These are phyloP conservation scores for Stegastes partitus DNA, from an alignment of 2,113 vertebrate species.

Conservation along the genomic window DNA sequence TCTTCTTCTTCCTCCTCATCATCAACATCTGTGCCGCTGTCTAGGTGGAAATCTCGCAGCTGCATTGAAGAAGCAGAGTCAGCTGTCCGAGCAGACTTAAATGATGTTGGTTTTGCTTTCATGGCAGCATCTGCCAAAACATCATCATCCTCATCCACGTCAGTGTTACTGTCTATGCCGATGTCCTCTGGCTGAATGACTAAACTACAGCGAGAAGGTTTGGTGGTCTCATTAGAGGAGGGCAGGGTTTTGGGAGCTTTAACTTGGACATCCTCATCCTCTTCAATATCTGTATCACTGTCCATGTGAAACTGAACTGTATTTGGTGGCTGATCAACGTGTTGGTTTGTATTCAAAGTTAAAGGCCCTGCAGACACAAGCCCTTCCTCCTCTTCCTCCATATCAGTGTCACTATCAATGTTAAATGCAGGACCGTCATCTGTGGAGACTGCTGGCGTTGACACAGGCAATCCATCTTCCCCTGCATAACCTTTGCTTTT, in stretches of 20 bases:
- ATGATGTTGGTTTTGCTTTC: conserved; percentile 17
- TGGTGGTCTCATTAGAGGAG: conserved; percentile 5
- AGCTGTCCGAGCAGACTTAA: conserved; percentile 26
- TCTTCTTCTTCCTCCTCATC: conserved; percentile 67
- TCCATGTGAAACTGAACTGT: conserved; percentile 69
- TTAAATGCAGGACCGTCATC: conserved; percentile 56
- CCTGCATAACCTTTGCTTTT: conserved; percentile 8
- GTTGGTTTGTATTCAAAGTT: conserved; percentile 14
- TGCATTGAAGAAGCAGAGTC: conserved; percentile 20
- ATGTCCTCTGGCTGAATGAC: conserved; percentile 44
- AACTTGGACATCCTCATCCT: conserved; percentile 33
- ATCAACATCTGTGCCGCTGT: conserved; percentile 83
- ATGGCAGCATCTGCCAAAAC: conserved; percentile 21
- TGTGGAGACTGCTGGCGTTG: conserved; percentile 3
- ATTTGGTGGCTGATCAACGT: conserved; percentile 29
- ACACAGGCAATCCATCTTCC: conserved; percentile 17
- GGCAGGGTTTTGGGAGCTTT: conserved; percentile 10
- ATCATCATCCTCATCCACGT: conserved; percentile 63
- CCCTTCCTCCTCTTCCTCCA: conserved; percentile 67
- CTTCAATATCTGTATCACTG: conserved; percentile 79
- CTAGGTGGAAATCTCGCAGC: conserved; percentile 56
- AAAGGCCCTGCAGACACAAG: conserved; percentile 12
- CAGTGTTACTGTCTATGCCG: conserved; percentile 72
- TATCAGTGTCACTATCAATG: conserved; percentile 80
- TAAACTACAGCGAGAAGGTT: conserved; percentile 8